Percentiles rank a stretch among this genome's conserved stretches.
Evolutionary conservation across 2,113 vertebrate species (phyloP).

Genomic region (Pachyramphus minor): DNA sequence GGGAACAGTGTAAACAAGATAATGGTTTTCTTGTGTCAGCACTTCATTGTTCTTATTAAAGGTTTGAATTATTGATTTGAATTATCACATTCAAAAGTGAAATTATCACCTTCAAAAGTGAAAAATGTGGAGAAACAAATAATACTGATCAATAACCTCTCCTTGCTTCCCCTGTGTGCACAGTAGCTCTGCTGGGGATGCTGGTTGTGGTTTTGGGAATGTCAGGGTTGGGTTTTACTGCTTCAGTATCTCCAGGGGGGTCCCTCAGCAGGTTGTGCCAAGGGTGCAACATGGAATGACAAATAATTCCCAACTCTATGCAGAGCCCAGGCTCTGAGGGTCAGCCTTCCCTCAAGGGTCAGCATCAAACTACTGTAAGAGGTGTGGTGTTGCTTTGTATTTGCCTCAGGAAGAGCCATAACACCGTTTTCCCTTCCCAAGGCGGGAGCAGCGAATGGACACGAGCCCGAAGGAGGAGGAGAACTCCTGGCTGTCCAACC

Average conservation of each 20-base stretch:
- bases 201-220: not conserved
- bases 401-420: not conserved
- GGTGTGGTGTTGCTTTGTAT: not conserved
- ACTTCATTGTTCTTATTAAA: not conserved
- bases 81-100: not conserved
- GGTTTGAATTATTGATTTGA: not conserved
- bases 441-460: constrained; percentile 73
- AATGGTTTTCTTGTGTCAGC: not conserved
- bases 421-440: constrained; percentile 18
- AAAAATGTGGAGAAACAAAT: not conserved
- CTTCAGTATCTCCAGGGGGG: not conserved
- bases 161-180: not conserved
- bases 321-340: not conserved
- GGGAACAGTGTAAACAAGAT: not conserved
- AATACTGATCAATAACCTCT: rapidly evolving
- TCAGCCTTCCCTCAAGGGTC: not conserved
- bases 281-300: not conserved
- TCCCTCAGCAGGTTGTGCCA: not conserved
- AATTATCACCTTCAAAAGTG: not conserved
- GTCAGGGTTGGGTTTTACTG: not conserved
- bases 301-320: no score
- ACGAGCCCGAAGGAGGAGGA: constrained; percentile 64
- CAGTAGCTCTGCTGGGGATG: not conserved
- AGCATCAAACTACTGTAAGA: rapidly evolving
- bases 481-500: constrained; percentile 66